Conservation (phyloP, 2,888 invertebrate species). For the Leucophora obtusa region DNA sequence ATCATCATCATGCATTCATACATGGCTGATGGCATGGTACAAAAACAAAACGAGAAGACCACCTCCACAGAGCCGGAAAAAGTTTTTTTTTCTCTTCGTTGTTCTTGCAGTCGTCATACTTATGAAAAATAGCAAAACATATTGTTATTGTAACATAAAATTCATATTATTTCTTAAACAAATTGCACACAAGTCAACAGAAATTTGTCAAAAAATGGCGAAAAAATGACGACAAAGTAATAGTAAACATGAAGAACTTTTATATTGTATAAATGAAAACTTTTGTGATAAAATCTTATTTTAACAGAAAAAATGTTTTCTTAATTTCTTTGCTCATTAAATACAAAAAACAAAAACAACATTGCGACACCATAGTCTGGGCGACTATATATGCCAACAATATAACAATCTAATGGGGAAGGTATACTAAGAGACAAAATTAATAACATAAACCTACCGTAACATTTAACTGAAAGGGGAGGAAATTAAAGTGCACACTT, state of each 20-base stretch:
- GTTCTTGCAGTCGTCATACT: not conserved
- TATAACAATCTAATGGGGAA: conserved; percentile 2
- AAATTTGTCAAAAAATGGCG: conserved; percentile 65
- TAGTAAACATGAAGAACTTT: conserved; percentile 8
- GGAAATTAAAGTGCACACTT: too few relatives aligned
- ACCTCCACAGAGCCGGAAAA: conserved; percentile 59
- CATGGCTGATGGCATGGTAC: conserved; percentile 27
- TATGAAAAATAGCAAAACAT: conserved; percentile 35
- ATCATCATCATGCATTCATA: conserved; percentile 48
- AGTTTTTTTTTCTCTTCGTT: not conserved
- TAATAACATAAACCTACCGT: too few relatives aligned
- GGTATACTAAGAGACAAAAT: not conserved
- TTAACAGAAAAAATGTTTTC: conserved; percentile 64
- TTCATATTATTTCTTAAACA: conserved; percentile 59
- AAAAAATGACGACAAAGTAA: conserved; percentile 50
- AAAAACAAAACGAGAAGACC: conserved; percentile 38
- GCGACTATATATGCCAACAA: conserved; percentile 3
- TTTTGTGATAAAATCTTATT: conserved; percentile 66
- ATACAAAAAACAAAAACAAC: conserved; percentile 38
- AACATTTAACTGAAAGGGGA: too few relatives aligned
- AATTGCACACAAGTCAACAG: conserved; percentile 66
- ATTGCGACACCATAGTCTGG: conserved; percentile 48
- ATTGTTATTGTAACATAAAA: not conserved
- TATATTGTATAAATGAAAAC: conserved; percentile 37
- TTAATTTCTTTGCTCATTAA: conserved; percentile 69